Conservation (phyloP, 1,140 invertebrate species). For the Drosophila bipectinata region DNA sequence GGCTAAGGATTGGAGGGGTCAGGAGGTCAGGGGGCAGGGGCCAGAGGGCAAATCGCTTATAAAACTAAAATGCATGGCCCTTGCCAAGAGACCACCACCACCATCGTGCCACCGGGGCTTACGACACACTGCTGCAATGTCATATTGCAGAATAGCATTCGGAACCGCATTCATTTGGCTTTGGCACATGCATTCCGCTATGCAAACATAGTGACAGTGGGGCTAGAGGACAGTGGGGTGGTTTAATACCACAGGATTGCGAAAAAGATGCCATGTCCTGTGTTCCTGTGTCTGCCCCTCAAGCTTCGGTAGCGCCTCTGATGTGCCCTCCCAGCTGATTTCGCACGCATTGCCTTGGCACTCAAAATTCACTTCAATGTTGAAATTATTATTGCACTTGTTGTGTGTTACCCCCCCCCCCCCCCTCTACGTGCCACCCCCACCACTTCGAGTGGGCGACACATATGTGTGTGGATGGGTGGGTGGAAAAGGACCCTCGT, state of each 20-base stretch:
- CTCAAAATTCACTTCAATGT: slow-evolving; percentile 72
- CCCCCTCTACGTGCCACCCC: background rate
- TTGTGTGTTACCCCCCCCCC: slow-evolving; percentile 25
- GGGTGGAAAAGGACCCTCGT: slow-evolving; percentile 44
- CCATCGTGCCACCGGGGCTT: background rate
- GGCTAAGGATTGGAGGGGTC: background rate
- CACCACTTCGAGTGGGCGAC: background rate
- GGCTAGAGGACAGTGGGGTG: background rate
- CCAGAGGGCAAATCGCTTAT: slow-evolving; percentile 59
- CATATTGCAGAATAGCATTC: slow-evolving; percentile 66
- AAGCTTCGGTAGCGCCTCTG: too few relatives aligned
- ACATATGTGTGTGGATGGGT: background rate
- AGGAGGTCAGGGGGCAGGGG: background rate
- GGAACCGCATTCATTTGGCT: slow-evolving; percentile 68
- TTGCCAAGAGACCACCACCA: slow-evolving; percentile 6
- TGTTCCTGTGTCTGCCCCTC: too few relatives aligned
- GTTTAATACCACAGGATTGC: background rate
- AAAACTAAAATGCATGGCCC: slow-evolving; percentile 64
- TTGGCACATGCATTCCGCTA: slow-evolving; percentile 55
- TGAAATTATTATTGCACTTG: slow-evolving; percentile 78
- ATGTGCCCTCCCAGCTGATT: slow-evolving; percentile 36
- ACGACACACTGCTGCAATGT: slow-evolving; percentile 57
- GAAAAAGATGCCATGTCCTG: slow-evolving; percentile 37
- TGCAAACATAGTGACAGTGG: slow-evolving; percentile 42
- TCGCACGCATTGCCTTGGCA: slow-evolving; percentile 58